Evolutionary conservation across 1,140 invertebrate species (phyloP).

Genomic region (Phymastichus coffea): DNA sequence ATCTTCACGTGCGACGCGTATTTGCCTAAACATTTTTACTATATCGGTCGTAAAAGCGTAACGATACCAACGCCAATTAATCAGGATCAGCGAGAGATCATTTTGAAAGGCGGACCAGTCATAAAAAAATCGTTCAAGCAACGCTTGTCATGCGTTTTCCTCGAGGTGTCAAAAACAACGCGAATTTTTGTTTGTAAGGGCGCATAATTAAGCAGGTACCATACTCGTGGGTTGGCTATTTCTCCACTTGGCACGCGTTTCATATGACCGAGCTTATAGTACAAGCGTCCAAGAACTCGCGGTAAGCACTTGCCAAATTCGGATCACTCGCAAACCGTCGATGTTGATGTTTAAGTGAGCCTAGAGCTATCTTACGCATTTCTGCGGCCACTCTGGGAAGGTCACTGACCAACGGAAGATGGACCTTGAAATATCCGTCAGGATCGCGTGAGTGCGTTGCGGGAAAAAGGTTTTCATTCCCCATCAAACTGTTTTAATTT

Average conservation of each 20-base stretch:
- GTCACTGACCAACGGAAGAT: conserved; percentile 5
- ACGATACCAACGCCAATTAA: conserved; percentile 8
- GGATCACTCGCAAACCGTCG: conserved; percentile 21
- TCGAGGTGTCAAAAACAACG: conserved; percentile 30
- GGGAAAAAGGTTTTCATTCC: conserved; percentile 11
- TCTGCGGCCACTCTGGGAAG: background rate
- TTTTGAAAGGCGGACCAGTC: background rate
- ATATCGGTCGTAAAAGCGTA: conserved; percentile 24
- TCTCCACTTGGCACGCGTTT: conserved; percentile 1
- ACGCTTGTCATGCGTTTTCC: background rate
- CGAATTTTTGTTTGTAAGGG: conserved; percentile 14
- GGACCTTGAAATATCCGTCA: conserved; percentile 10
- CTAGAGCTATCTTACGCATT: background rate
- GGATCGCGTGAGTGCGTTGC: conserved; percentile 8
- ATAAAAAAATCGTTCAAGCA: conserved; percentile 13
- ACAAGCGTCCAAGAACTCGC: conserved; percentile 34
- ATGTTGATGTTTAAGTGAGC: conserved; percentile 13
- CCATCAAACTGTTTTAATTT: conserved; percentile 12
- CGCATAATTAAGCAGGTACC: conserved; percentile 30
- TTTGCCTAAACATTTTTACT: conserved; percentile 31
- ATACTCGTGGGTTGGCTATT: background rate
- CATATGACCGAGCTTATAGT: conserved; percentile 35
- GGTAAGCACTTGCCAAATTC: conserved; percentile 27
- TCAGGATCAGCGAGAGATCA: no score
- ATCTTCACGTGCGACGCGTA: no score